These are phyloP conservation scores for Pangasius larnaudii DNA, from an alignment of 2,797 vertebrate genomes.

Conservation along the genomic window DNA sequence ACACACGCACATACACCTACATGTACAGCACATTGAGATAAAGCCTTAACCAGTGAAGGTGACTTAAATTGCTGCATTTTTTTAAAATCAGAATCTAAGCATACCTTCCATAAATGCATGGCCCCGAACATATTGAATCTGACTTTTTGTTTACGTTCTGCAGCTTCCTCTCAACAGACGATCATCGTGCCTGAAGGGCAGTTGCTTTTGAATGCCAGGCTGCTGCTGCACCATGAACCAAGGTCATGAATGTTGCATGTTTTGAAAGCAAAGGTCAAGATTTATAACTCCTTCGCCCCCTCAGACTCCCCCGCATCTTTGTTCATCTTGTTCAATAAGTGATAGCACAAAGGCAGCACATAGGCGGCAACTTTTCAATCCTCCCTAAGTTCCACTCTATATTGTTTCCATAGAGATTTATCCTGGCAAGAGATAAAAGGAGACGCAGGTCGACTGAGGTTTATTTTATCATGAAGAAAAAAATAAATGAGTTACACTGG, in stretches of 20 bases:
- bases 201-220: conserved; percentile 46
- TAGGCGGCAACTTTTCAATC: conserved; percentile 12
- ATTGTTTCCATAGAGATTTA: conserved; percentile 47
- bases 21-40: conserved; percentile 19
- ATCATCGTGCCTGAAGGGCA: conserved; percentile 55
- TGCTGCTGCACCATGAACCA: conserved; percentile 41
- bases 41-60: conserved; percentile 36
- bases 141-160: conserved; percentile 50
- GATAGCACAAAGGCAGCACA: conserved; percentile 25
- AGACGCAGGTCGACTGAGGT: conserved; percentile 50
- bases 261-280: conserved; percentile 65
- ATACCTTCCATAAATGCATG: conserved; percentile 38
- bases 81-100: conserved; percentile 3
- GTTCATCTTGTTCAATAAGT: conserved; percentile 40
- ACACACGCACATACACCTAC: not conserved
- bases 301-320: conserved; percentile 44
- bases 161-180: conserved; percentile 42
- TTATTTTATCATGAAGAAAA: conserved; percentile 59
- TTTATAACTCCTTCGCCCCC: conserved; percentile 55
- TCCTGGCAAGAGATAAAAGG: conserved; percentile 19
- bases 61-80: conserved; percentile 33
- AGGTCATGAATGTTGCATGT: conserved; percentile 60
- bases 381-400: not conserved
- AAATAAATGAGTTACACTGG: conserved; percentile 39
- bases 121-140: conserved; percentile 28